A percentile compares a stretch with the other conserved stretches of the same genome.
phyloP scores from a whole-genome alignment of 2,113 vertebrate species.

The Ctenodactylus gundi region DNA sequence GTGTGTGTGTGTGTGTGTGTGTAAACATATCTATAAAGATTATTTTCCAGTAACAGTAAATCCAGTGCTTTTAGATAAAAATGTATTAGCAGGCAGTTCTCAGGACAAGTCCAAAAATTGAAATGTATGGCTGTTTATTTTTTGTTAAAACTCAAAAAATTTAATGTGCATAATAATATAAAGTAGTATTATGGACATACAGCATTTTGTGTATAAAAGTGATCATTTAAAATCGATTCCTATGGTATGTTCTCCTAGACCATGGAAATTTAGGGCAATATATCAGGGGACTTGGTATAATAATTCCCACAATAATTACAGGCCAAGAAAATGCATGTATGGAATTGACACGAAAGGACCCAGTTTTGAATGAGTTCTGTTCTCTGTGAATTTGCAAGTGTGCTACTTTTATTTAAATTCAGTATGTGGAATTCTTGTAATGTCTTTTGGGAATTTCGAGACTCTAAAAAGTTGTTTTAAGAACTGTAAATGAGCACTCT shows the following conservation, averaged over 20 bases:
- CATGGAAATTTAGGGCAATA: not conserved
- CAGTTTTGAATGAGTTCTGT: not conserved
- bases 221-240: slow-evolving; percentile 20
- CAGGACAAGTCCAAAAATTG: slow-evolving; percentile 48
- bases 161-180: slow-evolving; percentile 46
- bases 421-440: not conserved
- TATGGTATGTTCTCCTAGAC: not conserved
- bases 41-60: slow-evolving; percentile 65
- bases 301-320: not conserved
- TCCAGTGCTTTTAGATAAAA: slow-evolving; percentile 67
- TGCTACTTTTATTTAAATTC: not conserved
- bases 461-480: not conserved
- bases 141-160: slow-evolving; percentile 62
- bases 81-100: slow-evolving; percentile 69
- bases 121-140: slow-evolving; percentile 39
- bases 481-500: not conserved
- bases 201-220: slow-evolving; percentile 37
- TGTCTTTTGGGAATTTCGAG: not conserved
- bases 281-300: not conserved
- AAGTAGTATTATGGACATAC: slow-evolving; percentile 35
- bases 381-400: not conserved
- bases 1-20: too few species aligned
- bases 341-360: not conserved
- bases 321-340: not conserved
- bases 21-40: slow-evolving; percentile 57